Evolutionary conservation across 2,113 vertebrate genomes (phyloP).

Genomic region (Chrysochloris asiatica): DNA sequence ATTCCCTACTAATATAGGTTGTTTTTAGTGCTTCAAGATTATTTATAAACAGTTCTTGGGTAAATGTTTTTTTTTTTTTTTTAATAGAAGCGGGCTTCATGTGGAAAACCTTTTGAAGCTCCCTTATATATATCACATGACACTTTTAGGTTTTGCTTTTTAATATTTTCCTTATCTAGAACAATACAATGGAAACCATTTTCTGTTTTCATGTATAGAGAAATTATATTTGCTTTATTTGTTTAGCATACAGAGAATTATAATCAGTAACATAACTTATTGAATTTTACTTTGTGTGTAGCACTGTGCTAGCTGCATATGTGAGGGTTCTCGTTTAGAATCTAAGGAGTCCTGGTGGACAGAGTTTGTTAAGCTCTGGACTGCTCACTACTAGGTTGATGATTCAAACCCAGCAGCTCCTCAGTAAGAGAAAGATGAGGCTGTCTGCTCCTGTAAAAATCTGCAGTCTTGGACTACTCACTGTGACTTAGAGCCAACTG

Average conservation of each 20-base stretch:
- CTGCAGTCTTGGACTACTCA: too few relatives aligned
- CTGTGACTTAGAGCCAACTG: too few relatives aligned
- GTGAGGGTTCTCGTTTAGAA: neutral
- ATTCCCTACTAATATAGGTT: neutral
- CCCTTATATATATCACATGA: neutral
- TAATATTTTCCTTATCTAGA: neutral
- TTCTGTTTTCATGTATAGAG: neutral
- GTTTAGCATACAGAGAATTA: neutral
- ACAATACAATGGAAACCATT: neutral
- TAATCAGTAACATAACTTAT: neutral
- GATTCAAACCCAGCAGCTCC: too few relatives aligned
- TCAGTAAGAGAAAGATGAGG: too few relatives aligned
- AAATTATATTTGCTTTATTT: constrained; percentile 1
- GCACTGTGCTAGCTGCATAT: neutral
- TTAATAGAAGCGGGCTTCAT: too few relatives aligned
- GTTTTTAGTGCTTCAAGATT: neutral
- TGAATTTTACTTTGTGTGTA: neutral
- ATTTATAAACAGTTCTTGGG: neutral
- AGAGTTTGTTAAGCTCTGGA: too few relatives aligned
- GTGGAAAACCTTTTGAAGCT: too few relatives aligned
- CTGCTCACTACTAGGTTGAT: too few relatives aligned
- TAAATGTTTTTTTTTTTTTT: neutral
- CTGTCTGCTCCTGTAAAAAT: too few relatives aligned
- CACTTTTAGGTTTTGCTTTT: neutral
- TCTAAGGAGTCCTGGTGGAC: too few relatives aligned